Percentiles rank a stretch among this genome's conserved stretches.
Evolutionary conservation across 1,140 invertebrate species (phyloP).

Genomic region (Neomicropteryx cornuta): DNA sequence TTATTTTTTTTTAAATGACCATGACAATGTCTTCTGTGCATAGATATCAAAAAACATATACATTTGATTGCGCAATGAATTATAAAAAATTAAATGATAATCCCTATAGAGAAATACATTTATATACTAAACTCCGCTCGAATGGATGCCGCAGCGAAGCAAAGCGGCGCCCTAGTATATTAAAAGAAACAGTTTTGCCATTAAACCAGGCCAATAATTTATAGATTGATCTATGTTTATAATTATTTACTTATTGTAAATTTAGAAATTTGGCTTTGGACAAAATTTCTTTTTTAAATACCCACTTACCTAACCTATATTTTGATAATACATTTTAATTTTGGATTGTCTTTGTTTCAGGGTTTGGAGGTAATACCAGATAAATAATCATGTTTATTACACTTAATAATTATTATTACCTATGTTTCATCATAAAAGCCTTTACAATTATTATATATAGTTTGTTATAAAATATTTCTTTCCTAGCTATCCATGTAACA

Average conservation of each 20-base stretch:
- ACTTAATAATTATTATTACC: neutral
- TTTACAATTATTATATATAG: too few relatives aligned
- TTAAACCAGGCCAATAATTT: neutral
- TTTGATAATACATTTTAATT: constrained; percentile 9
- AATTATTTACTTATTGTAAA: too few relatives aligned
- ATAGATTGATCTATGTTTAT: constrained; percentile 16
- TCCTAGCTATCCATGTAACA: too few relatives aligned
- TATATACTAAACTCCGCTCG: too few relatives aligned
- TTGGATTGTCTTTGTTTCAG: constrained; percentile 29
- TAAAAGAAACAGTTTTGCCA: constrained; percentile 7
- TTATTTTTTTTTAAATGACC: constrained; percentile 8
- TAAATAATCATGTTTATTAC: constrained; percentile 19
- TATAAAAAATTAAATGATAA: too few relatives aligned
- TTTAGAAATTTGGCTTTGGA: constrained; percentile 9
- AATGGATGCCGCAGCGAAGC: too few relatives aligned
- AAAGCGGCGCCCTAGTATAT: constrained; percentile 9
- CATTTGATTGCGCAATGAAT: too few relatives aligned
- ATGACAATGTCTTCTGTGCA: too few relatives aligned
- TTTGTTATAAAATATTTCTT: too few relatives aligned
- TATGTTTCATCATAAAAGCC: too few relatives aligned
- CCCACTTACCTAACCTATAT: constrained; percentile 5
- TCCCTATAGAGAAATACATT: too few relatives aligned
- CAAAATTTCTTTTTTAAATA: constrained; percentile 12
- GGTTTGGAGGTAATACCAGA: constrained; percentile 42
- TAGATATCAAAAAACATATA: too few relatives aligned